Base-by-base conservation (phyloP, 1,140 invertebrate genomes). In the Trinorchestia longiramus region DNA sequence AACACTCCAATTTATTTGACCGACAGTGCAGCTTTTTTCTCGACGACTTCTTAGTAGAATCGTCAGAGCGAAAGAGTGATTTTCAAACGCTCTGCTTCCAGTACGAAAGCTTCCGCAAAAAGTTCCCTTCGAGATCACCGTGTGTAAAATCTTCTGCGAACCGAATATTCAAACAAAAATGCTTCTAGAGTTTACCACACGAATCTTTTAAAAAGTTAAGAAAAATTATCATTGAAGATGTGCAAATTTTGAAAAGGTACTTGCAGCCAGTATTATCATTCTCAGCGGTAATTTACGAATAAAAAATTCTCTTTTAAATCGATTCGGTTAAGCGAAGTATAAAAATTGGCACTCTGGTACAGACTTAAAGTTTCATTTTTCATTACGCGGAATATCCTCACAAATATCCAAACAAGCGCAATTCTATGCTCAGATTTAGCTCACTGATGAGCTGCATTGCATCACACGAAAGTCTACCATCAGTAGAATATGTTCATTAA, bases 401-500 rank as follows among this genome's bases (percentile, higher is more conserved):
- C 62, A 15, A 77, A 77, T 36, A 36, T 53, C 47, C 1, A 36
- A 36, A 77, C 62, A 77, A 77, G 28, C 36, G 36, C 62, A 77
- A 36, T 77, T 77, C 36, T 36, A 19, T 36, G 62, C 62, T 77
- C 62, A 77, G 36, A 77, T 77, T 77, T 28, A 28, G 36, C 62
- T 77, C 28, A 28, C 62, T 77, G 62, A 77, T 77, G 62, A 77
- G 36, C n/a, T 90, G 41, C 88, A 90, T 41, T 90, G 43, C 88
- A 42, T 41, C 36, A 42, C 3, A 36, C 88, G 41, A 90, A 8
- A 36, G n/a, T 90, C 88, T 43, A 90, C n/a, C n/a, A 42, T 90
- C 88, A 42, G 88, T 90, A 90, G 88, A 90, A 90, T 90, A 42
- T 41, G 41, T 90, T 90, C 88, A 90, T 90, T 90, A 90, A 90